phyloP scores from a whole-genome alignment of 2,888 invertebrate species.

The Meganola albula region DNA sequence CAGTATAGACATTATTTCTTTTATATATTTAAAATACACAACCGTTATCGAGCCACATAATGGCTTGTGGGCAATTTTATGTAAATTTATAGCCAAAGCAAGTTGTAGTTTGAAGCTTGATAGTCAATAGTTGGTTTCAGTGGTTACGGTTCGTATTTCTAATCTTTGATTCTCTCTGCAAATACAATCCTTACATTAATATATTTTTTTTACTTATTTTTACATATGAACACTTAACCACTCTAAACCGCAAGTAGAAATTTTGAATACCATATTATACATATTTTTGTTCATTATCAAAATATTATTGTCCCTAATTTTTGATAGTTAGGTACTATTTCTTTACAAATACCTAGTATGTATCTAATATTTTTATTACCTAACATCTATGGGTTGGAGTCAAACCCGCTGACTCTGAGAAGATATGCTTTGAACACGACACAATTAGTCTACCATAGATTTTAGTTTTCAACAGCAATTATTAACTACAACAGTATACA shows the following conservation, averaged over 20 bases:
- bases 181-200: not conserved
- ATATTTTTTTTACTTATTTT: not conserved
- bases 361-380: slow-evolving; percentile 25
- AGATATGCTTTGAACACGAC: slow-evolving; percentile 67
- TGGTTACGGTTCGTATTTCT: slow-evolving; percentile 11
- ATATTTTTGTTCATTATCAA: slow-evolving; percentile 42
- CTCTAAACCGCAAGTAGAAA: slow-evolving; percentile 28
- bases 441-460: slow-evolving; percentile 47
- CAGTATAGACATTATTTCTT: slow-evolving; percentile 26
- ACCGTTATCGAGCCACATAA: slow-evolving; percentile 49
- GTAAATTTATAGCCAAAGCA: slow-evolving; percentile 12
- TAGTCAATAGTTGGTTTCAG: slow-evolving; percentile 14
- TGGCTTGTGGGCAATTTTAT: slow-evolving; percentile 11
- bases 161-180: not conserved
- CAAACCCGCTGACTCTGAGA: slow-evolving; percentile 45
- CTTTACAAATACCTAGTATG: slow-evolving; percentile 37
- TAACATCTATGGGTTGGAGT: slow-evolving; percentile 34
- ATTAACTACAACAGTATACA: slow-evolving; percentile 56
- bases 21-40: slow-evolving; percentile 54
- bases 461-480: slow-evolving; percentile 51
- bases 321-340: slow-evolving; percentile 37
- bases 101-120: slow-evolving; percentile 31
- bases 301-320: slow-evolving; percentile 56
- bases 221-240: slow-evolving; percentile 30
- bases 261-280: slow-evolving; percentile 28